Evolutionary conservation across 2,888 invertebrate species (phyloP).

Genomic region (Latrodectus elegans): DNA sequence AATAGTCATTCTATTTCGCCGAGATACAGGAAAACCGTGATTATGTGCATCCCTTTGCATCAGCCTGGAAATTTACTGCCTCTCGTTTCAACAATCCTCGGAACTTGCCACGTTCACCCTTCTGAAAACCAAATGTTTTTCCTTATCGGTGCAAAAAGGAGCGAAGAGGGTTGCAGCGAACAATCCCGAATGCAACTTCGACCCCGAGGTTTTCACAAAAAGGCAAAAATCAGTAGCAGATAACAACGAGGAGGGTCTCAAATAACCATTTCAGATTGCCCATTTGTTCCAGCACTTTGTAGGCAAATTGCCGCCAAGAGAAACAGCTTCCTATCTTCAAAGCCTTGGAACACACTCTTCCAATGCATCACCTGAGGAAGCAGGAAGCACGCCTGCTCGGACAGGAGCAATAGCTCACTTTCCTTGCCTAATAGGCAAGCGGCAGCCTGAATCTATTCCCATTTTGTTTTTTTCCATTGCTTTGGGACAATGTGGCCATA

Average conservation of each 20-base stretch:
- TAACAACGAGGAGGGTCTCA: constrained; percentile 37
- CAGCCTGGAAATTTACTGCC: background rate
- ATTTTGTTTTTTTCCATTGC: constrained; percentile 3
- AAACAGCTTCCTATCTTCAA: constrained; percentile 50
- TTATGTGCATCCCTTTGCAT: background rate
- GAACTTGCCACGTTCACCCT: background rate
- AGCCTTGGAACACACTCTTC: constrained; percentile 3
- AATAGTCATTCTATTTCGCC: background rate
- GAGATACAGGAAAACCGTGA: background rate
- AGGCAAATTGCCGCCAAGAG: constrained; percentile 61
- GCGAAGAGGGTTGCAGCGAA: background rate
- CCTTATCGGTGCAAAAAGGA: background rate
- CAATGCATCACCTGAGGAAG: constrained; percentile 61
- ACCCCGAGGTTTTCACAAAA: constrained; percentile 8
- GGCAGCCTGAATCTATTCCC: constrained; percentile 7
- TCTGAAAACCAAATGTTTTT: background rate
- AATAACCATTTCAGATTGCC: constrained; percentile 57
- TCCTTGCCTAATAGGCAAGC: background rate
- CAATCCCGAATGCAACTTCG: background rate
- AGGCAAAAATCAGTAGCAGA: constrained; percentile 23
- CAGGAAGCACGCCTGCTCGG: constrained; percentile 50
- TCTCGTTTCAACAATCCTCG: background rate
- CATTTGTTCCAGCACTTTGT: constrained; percentile 63
- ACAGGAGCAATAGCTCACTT: constrained; percentile 51
- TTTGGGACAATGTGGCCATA: constrained; percentile 10